phyloP scores from a whole-genome alignment of 2,797 vertebrate genomes.

The Carduelis carduelis region DNA sequence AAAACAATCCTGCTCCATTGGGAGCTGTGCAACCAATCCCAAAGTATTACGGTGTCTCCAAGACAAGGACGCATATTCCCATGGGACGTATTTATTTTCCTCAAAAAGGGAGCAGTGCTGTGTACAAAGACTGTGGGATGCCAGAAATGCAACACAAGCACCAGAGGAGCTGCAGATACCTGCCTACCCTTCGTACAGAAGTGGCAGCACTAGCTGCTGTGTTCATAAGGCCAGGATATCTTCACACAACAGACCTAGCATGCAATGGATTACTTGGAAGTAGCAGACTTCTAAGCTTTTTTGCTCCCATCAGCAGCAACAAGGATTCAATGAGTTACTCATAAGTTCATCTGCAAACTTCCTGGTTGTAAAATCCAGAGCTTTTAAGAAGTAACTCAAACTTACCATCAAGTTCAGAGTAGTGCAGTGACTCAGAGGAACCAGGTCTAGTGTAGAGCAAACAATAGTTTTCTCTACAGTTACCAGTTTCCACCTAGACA shows the following conservation, averaged over 20 bases:
- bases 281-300: neutral
- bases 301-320: neutral
- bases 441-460: neutral
- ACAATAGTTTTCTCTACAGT: neutral
- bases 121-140: neutral
- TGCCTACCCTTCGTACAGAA: fast-evolving
- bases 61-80: neutral
- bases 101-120: neutral
- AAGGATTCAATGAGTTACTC: neutral
- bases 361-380: neutral
- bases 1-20: neutral
- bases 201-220: neutral
- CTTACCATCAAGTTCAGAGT: neutral
- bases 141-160: neutral
- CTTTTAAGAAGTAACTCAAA: neutral
- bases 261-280: neutral
- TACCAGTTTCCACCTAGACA: neutral
- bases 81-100: neutral
- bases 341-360: neutral
- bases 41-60: neutral
- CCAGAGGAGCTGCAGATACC: neutral
- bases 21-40: neutral
- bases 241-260: neutral
- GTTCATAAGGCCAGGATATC: neutral
- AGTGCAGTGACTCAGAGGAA: neutral